Evolutionary conservation across 2,113 vertebrate species (phyloP).

Genomic region (Pseudorhombus dupliciocellatus): DNA sequence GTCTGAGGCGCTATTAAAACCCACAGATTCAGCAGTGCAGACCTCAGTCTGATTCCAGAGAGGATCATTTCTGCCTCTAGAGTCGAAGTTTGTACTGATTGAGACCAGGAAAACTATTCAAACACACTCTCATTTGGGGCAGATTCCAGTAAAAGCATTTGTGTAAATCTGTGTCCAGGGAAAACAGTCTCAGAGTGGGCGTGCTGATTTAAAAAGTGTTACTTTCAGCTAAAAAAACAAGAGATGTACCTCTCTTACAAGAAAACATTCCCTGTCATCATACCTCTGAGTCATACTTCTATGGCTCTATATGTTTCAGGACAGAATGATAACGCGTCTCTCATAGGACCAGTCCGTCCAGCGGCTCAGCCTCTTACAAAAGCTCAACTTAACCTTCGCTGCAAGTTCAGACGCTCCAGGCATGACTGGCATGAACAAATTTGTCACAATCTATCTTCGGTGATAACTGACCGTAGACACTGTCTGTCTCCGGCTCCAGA

Average conservation of each 20-base stretch:
- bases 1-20: slow-evolving; percentile 67
- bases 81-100: slow-evolving; percentile 43
- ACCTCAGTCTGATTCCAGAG: slow-evolving; percentile 53
- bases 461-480: slow-evolving; percentile 36
- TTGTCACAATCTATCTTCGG: slow-evolving; percentile 59
- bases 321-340: slow-evolving; percentile 20
- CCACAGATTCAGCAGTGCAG: slow-evolving; percentile 62
- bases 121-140: slow-evolving; percentile 42
- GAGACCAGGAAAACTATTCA: slow-evolving; percentile 45
- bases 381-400: slow-evolving; percentile 22
- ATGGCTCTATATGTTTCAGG: slow-evolving; percentile 9
- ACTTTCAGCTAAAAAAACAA: slow-evolving; percentile 25
- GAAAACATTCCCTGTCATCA: slow-evolving; percentile 5
- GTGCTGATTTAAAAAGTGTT: slow-evolving; percentile 25
- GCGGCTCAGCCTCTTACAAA: slow-evolving; percentile 17
- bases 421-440: slow-evolving; percentile 36
- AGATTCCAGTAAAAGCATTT: slow-evolving; percentile 62
- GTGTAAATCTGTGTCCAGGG: slow-evolving; percentile 49
- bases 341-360: slow-evolving; percentile 8
- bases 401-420: slow-evolving; percentile 32
- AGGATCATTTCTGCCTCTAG: slow-evolving; percentile 52
- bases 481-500: slow-evolving; percentile 50
- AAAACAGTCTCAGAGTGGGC: slow-evolving; percentile 40
- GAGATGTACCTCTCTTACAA: slow-evolving; percentile 9
- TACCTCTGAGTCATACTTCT: slow-evolving; percentile 25